These are phyloP conservation scores for Caenorhabditis afra DNA, from an alignment of 2,888 invertebrate species.

Conservation along the genomic window DNA sequence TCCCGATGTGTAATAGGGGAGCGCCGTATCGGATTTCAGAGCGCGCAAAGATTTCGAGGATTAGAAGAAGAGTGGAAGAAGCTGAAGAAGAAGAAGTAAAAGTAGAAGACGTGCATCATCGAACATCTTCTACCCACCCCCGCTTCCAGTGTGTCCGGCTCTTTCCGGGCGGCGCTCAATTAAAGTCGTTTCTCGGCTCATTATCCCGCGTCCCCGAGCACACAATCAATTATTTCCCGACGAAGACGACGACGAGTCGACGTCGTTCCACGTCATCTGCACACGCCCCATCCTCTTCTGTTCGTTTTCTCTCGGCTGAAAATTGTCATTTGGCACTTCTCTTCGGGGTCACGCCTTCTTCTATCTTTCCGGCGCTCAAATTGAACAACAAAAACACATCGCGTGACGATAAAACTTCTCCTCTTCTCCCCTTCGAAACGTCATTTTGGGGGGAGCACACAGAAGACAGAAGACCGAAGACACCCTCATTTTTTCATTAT, in stretches of 20 bases:
- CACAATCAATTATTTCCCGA: too few species aligned
- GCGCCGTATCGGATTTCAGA: too few species aligned
- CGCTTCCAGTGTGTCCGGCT: too few species aligned
- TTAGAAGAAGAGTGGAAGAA: too few species aligned
- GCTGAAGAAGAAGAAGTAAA: too few species aligned
- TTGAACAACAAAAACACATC: slow-evolving; percentile 56
- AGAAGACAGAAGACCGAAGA: background rate
- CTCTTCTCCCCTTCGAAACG: slow-evolving; percentile 13
- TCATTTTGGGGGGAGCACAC: slow-evolving; percentile 29
- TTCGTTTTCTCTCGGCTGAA: slow-evolving; percentile 1
- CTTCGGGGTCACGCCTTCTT: background rate
- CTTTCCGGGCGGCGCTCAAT: too few species aligned
- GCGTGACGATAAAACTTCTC: slow-evolving; percentile 57
- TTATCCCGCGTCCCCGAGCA: background rate
- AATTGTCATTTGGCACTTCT: slow-evolving; percentile 30
- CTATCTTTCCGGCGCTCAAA: slow-evolving; percentile 9
- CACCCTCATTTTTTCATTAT: slow-evolving; percentile 41
- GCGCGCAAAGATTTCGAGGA: too few species aligned
- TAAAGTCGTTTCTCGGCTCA: background rate
- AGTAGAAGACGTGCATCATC: too few species aligned
- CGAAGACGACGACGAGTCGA: too few species aligned
- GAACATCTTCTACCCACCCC: too few species aligned
- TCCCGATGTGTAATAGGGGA: too few species aligned
- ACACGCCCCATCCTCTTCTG: background rate
- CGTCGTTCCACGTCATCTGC: slow-evolving; percentile 14